Base-by-base conservation (phyloP, 2,888 invertebrate genomes). In the Campoplex nolae region DNA sequence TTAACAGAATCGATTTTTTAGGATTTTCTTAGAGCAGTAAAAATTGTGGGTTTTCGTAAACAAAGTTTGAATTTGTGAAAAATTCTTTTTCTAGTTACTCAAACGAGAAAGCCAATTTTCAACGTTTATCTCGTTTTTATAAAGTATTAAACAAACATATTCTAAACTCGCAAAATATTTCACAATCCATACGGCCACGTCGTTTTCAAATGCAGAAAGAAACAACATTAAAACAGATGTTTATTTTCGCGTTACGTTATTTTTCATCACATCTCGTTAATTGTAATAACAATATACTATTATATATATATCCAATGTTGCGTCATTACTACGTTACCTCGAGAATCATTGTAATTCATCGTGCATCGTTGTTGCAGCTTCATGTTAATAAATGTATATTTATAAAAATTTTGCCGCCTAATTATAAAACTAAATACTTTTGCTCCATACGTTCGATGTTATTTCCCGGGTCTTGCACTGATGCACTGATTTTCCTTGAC, bases 361-460 rank as follows among this genome's bases (percentile, higher is more conserved):
- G 79, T 79, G 56, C 79, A 79, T 85, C 70, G 82, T 86, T 82
- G 87, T 89, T 90, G 79, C 79, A 90, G 88, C 86, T 90, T 90
- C 83, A 79, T 91, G 89, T 91, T 91, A 91, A 92, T 92, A 92
- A 91, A 89, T 92, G 90, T 90, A 90, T 89, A 89, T 90, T 89
- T 88, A 83, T 88, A 84, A 83, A 81, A 84, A 58, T 13, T 78
- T 78, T 8, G 42, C 32, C 28, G 58, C 28, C 13, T 9, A 28
- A 58, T 28, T 28, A 58, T 58, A 28, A 58, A 58, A 13, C 2
- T 28, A 13, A 58, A 28, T 58, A 28, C 11, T 7, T 28, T 58
- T 28, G 28, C 28, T 13, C 58, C 7, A 28, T 1, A 3, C 4
- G 13, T 23, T 56, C 58, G 48, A 48, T 48, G 9, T 16, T 3